A percentile compares a stretch with the other conserved stretches of the same genome.
phyloP scores from a whole-genome alignment of 1,140 invertebrate species.

The Eueides isabella region DNA sequence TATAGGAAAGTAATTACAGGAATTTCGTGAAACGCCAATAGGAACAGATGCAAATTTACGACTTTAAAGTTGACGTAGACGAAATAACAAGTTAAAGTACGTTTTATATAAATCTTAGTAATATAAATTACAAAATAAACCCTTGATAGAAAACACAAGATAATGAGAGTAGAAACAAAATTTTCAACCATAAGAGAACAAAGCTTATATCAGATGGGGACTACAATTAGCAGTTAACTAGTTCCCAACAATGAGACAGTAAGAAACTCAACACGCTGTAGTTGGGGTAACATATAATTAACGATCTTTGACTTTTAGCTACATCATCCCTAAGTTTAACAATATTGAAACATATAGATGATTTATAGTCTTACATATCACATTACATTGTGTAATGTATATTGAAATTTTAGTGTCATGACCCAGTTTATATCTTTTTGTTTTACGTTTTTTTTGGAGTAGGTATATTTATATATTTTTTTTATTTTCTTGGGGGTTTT shows the following conservation, averaged over 20 bases:
- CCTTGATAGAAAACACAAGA: neutral
- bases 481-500: no score
- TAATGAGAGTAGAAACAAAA: neutral
- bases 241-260: slow-evolving; percentile 19
- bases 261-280: neutral
- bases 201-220: neutral
- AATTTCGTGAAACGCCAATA: no score
- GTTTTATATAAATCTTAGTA: neutral
- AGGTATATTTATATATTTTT: no score
- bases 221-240: slow-evolving; percentile 21
- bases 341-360: neutral
- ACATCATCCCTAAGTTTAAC: slow-evolving; percentile 19
- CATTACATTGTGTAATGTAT: neutral
- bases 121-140: neutral
- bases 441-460: no score
- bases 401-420: neutral
- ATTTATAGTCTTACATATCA: neutral
- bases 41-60: no score
- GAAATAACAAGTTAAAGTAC: no score
- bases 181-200: neutral
- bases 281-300: slow-evolving; percentile 24
- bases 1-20: no score
- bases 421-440: neutral
- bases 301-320: slow-evolving; percentile 20
- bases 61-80: no score